Evolutionary conservation across 2,113 vertebrate genomes (phyloP), one percentile per base, ranked within the genome.

Genomic region (Nannobrachium achirus): DNA sequence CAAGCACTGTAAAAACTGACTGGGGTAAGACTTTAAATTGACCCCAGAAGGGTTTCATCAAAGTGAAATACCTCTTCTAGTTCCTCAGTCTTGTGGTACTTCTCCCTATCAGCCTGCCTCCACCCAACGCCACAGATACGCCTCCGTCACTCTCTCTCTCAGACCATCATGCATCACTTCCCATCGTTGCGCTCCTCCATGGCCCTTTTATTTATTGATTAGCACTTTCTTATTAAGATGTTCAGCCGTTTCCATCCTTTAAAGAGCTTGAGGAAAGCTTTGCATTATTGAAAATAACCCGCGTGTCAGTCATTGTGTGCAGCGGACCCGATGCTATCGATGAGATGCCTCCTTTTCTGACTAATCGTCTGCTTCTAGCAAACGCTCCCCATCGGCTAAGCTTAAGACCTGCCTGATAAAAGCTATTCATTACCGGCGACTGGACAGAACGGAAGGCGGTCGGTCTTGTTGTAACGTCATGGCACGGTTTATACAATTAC

Each of bases 151-250:
- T 7, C 53, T 39, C 48, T 41, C 50, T 73, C 76, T 45, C 63
- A 66, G 71, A 71, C 72, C 51, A 51, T 76, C 79, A 81, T 84
- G 78, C 78, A 56, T 82, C 76, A 67, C 71, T 67, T 51, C 49
- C 39, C 15, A 71, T n/a, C n/a, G n/a, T 55, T 62, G 41, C 4
- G 33, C 63, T 71, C 25, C 25, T 1, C 3, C 10, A 55, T 74
- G 77, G 63, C 63, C 73, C 69, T 66, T 76, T 85, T 85, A 87
- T 84, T 86, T 87, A 89, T 91, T 79, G 88, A 89, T 89, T 71
- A 50, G 52, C 69, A 69, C 67, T 44, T 40, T 83, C 60, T 65
- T 74, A 71, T 86, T 75, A 86, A 86, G 79, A 84, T 40, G 38
- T 82, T 53, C 55, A 71, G 63, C 83, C 80, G 80, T 79, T 79